These are phyloP conservation scores for Drosophila pachea DNA, from an alignment of 1,140 invertebrate species.

Conservation along the genomic window DNA sequence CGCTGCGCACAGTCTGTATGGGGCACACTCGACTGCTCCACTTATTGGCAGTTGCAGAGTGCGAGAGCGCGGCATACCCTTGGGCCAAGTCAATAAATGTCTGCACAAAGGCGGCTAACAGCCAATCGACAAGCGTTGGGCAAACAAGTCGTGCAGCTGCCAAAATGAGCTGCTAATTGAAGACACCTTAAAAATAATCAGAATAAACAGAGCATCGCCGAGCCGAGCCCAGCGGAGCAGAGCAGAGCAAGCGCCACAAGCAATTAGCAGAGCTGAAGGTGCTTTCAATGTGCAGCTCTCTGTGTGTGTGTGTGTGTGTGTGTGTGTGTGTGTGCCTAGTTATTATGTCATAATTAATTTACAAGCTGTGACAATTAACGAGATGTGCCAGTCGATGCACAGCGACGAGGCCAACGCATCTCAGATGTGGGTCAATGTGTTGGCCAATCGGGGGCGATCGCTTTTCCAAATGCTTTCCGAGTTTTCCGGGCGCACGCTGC, in stretches of 20 bases:
- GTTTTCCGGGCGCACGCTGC: conserved; percentile 60
- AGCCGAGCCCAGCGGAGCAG: conserved; percentile 40
- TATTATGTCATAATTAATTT: conserved; percentile 76
- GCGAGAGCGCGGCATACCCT: conserved; percentile 14
- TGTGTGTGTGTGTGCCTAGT: conserved; percentile 33
- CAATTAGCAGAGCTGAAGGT: conserved; percentile 70
- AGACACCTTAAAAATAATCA: conserved; percentile 59
- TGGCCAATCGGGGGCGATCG: conserved; percentile 35
- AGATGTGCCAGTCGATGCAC: conserved; percentile 50
- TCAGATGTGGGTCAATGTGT: conserved; percentile 59
- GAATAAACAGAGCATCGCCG: conserved; percentile 65
- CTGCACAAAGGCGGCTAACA: conserved; percentile 48
- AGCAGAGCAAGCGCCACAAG: conserved; percentile 44
- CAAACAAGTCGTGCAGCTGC: conserved; percentile 47
- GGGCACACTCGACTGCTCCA: conserved; percentile 32
- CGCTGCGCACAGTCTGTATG: background rate
- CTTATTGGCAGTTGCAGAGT: conserved; percentile 44
- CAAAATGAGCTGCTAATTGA: conserved; percentile 68
- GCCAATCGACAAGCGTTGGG: conserved; percentile 33
- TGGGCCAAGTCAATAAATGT: conserved; percentile 31
- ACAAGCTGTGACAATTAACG: conserved; percentile 77
- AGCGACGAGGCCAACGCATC: conserved; percentile 62
- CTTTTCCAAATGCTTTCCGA: conserved; percentile 23
- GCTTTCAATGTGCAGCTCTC: conserved; percentile 39
- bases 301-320: conserved; percentile 8